These are phyloP conservation scores for Patella caerulea DNA, from an alignment of 2,888 invertebrate genomes.

Conservation along the genomic window DNA sequence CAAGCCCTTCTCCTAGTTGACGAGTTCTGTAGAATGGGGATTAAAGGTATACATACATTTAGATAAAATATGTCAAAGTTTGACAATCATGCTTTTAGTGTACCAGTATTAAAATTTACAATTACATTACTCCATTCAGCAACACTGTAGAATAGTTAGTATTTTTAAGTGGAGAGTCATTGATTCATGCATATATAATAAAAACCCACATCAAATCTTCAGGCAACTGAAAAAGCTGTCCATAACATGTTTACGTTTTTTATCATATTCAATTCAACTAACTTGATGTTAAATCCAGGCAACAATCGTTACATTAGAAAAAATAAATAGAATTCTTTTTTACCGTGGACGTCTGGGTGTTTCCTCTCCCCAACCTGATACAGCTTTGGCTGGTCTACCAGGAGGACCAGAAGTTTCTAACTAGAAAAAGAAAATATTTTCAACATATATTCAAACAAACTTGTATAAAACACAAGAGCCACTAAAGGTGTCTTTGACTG, in stretches of 20 bases:
- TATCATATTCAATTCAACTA: too few relatives aligned
- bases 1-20: slow-evolving; percentile 62
- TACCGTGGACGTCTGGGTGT: slow-evolving; percentile 49
- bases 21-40: slow-evolving; percentile 22
- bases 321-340: background rate
- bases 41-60: too few relatives aligned
- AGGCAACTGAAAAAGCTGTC: too few relatives aligned
- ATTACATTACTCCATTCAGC: too few relatives aligned
- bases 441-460: too few relatives aligned
- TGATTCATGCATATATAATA: slow-evolving; percentile 17
- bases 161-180: background rate
- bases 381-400: slow-evolving; percentile 52
- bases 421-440: background rate
- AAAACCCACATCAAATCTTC: background rate
- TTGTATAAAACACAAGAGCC: too few relatives aligned
- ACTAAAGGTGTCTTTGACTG: too few relatives aligned
- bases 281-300: background rate
- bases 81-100: too few relatives aligned
- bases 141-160: too few relatives aligned
- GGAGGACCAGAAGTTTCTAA: slow-evolving; percentile 47
- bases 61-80: too few relatives aligned
- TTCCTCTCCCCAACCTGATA: slow-evolving; percentile 64
- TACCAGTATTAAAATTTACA: too few relatives aligned
- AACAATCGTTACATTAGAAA: background rate
- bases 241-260: too few relatives aligned